phyloP scores from a whole-genome alignment of 1,140 invertebrate genomes.

The Chlorops oryzae region DNA sequence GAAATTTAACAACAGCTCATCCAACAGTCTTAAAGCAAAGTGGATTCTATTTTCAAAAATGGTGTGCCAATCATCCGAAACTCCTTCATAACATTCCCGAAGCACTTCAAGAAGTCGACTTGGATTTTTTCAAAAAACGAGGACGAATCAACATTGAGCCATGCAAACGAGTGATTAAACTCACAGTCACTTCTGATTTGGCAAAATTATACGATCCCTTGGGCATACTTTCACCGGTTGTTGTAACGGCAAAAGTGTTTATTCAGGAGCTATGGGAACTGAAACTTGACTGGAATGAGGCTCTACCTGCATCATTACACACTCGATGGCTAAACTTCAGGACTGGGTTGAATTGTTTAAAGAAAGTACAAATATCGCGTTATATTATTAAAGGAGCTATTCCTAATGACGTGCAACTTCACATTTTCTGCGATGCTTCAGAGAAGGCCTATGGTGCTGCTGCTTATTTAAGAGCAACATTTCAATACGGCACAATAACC shows the following conservation, averaged over 20 bases:
- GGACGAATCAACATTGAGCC: no score
- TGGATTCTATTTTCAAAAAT: no score
- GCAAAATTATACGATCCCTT: constrained; percentile 43
- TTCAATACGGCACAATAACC: neutral
- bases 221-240: constrained; percentile 41
- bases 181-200: no score
- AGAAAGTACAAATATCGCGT: constrained; percentile 1
- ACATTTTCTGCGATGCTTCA: constrained; percentile 18
- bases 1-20: no score
- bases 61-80: no score
- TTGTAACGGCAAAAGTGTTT: constrained; percentile 41
- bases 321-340: neutral
- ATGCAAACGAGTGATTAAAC: no score
- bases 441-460: constrained; percentile 17
- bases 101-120: no score
- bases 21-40: no score
- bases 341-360: neutral
- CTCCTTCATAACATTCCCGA: no score
- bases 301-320: constrained; percentile 9
- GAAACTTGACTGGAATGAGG: constrained; percentile 39
- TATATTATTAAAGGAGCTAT: constrained; percentile 1
- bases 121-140: no score
- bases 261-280: constrained; percentile 44
- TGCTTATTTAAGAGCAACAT: constrained; percentile 6
- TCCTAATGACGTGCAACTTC: neutral